Evolutionary conservation across 2,797 vertebrate genomes (phyloP), one percentile per base, ranked within the genome.

Genomic region (Lates japonicus): DNA sequence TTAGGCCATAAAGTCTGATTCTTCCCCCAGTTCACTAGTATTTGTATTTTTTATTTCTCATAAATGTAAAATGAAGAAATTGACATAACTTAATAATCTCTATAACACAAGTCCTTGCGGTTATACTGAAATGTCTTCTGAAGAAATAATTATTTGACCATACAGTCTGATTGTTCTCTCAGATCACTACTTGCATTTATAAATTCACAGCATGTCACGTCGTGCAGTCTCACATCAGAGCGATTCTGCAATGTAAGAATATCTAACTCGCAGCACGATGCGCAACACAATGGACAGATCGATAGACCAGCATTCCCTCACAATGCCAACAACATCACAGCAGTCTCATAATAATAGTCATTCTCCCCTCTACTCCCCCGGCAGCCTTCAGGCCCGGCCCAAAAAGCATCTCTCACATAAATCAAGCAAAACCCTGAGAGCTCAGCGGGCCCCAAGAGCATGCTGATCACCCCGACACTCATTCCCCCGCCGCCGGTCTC

Each of bases 361-460:
- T 57, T 60, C 82, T 62, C 67, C 59, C 46, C 70, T 67, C 70
- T 16, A 35, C 58, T 82, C 72, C 78, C 60, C 57, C 41, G 25
- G 71, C 82, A 85, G 76, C 81, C 80, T 87, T 85, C 83, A 61
- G 74, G 81, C 74, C 51, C 37, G 35, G 61, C 74, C 77, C 85
- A 64, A 76, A 86, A 89, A 81, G 62, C 71, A 19, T 74, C 70
- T 79, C 86, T 85, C 82, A 86, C 87, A 90, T 91, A 86, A 92
- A 92, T 94, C 91, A 93, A 90, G 78, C 46, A 39, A 74, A 86
- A 69, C 74, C 74, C 85, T 42, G 60, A 81, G 84, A 83, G 82
- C 76, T 85, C 80, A 62, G 64, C 29, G 0, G 66, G 81, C 74
- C 88, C 87, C 87, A 25, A 37, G 89, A 90, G 88, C 83, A 78